These are phyloP conservation scores for Urocolius indicus DNA, from an alignment of 2,113 vertebrate species.

Conservation along the genomic window DNA sequence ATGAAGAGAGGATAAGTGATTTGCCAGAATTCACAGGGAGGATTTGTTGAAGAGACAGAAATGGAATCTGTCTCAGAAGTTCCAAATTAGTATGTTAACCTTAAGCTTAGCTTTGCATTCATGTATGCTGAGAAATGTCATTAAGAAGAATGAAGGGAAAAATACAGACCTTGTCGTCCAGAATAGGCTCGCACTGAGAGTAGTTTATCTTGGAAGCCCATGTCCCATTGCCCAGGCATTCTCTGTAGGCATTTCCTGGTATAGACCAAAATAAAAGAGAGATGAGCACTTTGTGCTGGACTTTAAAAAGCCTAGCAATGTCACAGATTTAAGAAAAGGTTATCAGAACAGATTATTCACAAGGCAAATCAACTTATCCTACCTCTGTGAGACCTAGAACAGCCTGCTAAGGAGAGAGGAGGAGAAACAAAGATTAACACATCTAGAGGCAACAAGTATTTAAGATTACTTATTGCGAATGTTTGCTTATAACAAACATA, in stretches of 20 bases:
- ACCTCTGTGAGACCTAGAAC: neutral
- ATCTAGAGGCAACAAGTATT: neutral
- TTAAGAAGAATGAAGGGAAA: neutral
- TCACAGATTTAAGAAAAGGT: neutral
- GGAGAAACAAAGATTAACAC: neutral
- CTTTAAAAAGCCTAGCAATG: neutral
- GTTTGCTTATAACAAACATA: neutral
- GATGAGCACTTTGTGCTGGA: neutral
- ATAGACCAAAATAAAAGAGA: constrained; percentile 47
- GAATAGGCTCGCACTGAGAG: constrained; percentile 94
- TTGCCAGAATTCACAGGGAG: neutral
- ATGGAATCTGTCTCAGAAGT: neutral
- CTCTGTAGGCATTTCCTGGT: constrained; percentile 91
- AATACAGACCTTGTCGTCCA: constrained; percentile 90
- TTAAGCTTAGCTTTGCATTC: neutral
- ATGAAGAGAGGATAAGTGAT: neutral
- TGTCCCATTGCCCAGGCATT: constrained; percentile 94
- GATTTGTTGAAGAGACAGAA: neutral
- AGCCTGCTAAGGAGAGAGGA: neutral
- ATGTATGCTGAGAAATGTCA: neutral
- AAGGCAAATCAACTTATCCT: neutral
- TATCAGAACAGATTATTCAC: constrained; percentile 6
- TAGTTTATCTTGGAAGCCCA: constrained; percentile 96
- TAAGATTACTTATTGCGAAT: neutral
- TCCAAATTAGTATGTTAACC: neutral